Base-by-base conservation (phyloP, 2,797 vertebrate species). In the Peromyscus nudipes region DNA sequence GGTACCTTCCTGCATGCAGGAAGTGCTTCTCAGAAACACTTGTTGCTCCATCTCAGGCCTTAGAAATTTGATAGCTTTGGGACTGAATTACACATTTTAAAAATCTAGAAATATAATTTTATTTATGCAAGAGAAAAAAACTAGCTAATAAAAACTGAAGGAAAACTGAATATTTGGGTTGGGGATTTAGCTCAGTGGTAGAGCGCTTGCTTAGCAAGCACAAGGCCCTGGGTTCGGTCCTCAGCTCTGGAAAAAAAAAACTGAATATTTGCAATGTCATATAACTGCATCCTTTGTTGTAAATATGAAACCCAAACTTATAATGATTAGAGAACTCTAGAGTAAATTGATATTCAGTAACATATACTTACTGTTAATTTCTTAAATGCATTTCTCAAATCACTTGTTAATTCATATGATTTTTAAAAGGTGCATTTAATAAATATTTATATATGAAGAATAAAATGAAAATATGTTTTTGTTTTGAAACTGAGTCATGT, bases 401-500 rank as follows among this genome's bases (percentile, higher is more conserved):
- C 19, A 92, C 21, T 4, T 90, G 14, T 57, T 90, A 92, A 25
- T 73, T 96, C 49, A 89, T 31, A 85, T 85, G n/a, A 91, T 85
- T 69, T 12, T 29, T 46, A 8, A 87, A 90, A 49, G 34, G 16
- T 83, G 4, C 65, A 91, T 83, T 93, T 91, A 87, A 17, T 88
- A 87, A 84, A 80, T n/a, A 25, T 69, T 88, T 73, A 88, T 89
- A 73, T 92, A 27, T 96, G 4, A 93, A 90, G 81, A 25, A n/a
- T 77, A 80, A 96, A 91, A 57, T 76, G 57, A 81, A 80, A 90
- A n/a, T 86, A 55, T 43, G 16, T 49, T 57, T 86, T 91, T 11
- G 52, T 88, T 82, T 91, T 34, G 60, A 69, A 67, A 86, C 16
- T 31, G 27, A 31, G 37, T 11, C 31, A 46, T 34, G 10, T 84